Evolutionary conservation across 2,797 vertebrate genomes (phyloP).

Genomic region (Esox masquinongy): DNA sequence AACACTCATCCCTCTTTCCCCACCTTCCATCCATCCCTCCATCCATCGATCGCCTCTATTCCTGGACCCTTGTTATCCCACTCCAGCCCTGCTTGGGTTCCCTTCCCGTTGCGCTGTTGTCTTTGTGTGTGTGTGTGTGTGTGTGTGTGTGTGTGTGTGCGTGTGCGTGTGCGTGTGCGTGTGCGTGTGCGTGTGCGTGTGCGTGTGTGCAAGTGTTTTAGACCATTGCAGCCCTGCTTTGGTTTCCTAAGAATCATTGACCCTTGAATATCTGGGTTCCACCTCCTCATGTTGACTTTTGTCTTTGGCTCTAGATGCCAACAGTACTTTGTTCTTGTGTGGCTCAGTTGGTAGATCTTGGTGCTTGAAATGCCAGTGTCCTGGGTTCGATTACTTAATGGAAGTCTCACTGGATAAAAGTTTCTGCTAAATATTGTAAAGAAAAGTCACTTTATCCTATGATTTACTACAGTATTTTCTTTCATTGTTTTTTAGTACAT

Average conservation of each 20-base stretch:
- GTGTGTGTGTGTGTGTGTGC: background rate
- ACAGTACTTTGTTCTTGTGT: background rate
- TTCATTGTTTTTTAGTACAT: too few relatives aligned
- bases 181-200: slow-evolving; percentile 11
- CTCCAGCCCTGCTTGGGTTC: slow-evolving; percentile 70
- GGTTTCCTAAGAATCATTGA: background rate
- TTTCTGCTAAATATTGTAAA: too few relatives aligned
- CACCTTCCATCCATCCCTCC: slow-evolving; percentile 47
- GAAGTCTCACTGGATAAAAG: too few relatives aligned
- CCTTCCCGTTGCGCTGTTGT: slow-evolving; percentile 29
- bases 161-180: slow-evolving; percentile 12
- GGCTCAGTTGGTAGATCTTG: too few relatives aligned
- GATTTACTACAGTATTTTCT: too few relatives aligned
- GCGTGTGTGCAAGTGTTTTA: slow-evolving; percentile 1
- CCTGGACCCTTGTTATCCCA: slow-evolving; percentile 85
- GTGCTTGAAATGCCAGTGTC: too few relatives aligned
- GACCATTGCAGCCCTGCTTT: background rate
- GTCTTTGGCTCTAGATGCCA: background rate
- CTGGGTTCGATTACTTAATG: too few relatives aligned
- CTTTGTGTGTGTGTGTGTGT: slow-evolving; percentile 15
- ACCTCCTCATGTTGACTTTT: background rate
- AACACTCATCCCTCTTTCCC: slow-evolving; percentile 77
- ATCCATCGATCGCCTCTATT: slow-evolving; percentile 95
- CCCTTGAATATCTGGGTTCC: background rate
- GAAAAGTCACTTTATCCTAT: too few relatives aligned